Evolutionary conservation across 2,113 vertebrate species (phyloP).

Genomic region (Channa argus): DNA sequence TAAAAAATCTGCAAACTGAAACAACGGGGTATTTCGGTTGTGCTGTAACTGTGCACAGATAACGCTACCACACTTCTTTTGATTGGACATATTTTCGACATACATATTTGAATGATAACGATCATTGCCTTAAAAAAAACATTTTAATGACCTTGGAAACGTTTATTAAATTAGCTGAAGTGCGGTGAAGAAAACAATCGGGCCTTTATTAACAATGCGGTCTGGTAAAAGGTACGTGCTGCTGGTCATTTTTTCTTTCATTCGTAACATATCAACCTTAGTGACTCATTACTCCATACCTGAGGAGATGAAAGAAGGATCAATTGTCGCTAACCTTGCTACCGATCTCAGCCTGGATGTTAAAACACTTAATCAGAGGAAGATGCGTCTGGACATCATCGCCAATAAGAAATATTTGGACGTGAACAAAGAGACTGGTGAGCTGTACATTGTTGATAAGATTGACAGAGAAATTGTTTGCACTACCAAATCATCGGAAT

Average conservation of each 20-base stretch:
- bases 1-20: too few species aligned
- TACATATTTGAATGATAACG: too few species aligned
- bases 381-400: constrained; percentile 67
- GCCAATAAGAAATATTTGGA: constrained; percentile 80
- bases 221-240: constrained; percentile 21
- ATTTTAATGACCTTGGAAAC: background rate
- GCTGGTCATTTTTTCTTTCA: background rate
- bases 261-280: background rate
- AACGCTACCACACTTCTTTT: too few species aligned
- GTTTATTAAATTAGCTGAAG: too few species aligned
- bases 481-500: background rate
- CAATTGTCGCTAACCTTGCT: constrained; percentile 81
- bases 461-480: constrained; percentile 83
- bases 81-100: too few species aligned
- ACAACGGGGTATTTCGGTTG: background rate
- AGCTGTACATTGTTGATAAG: constrained; percentile 79
- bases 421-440: constrained; percentile 85
- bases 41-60: constrained; percentile 10
- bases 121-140: too few species aligned
- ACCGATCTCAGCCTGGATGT: constrained; percentile 82
- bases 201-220: background rate
- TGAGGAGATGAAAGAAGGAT: constrained; percentile 72
- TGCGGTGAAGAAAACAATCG: background rate
- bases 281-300: constrained; percentile 79
- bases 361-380: constrained; percentile 64